A percentile compares a stretch with the other conserved stretches of the same genome.
Evolutionary conservation across 2,888 invertebrate genomes (phyloP).

Genomic region (Escarpia spicata): DNA sequence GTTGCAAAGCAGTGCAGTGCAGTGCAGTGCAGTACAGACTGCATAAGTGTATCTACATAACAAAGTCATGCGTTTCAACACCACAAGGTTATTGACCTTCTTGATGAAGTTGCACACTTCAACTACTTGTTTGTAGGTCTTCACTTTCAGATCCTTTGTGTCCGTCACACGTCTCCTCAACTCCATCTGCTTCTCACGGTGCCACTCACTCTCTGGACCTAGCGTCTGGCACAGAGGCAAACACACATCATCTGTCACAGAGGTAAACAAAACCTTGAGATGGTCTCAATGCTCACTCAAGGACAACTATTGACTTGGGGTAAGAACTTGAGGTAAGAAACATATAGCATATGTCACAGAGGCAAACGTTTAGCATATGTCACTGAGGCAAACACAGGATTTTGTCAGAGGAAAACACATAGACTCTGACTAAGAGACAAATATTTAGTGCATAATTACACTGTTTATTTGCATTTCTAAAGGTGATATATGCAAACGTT

Average conservation of each 20-base stretch:
- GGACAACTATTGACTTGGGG: too few relatives aligned
- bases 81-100: conserved; percentile 40
- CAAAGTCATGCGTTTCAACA: neutral
- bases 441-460: too few relatives aligned
- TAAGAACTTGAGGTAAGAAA: too few relatives aligned
- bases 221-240: conserved; percentile 23
- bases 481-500: too few relatives aligned
- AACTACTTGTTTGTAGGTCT: conserved; percentile 40
- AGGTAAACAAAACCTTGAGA: neutral
- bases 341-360: neutral
- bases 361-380: neutral
- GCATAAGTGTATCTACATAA: neutral
- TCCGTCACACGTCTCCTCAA: conserved; percentile 34
- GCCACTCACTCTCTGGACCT: conserved; percentile 46
- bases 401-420: neutral
- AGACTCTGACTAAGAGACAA: neutral
- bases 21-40: neutral
- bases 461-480: too few relatives aligned
- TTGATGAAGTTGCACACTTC: conserved; percentile 49
- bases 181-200: conserved; percentile 41
- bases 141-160: conserved; percentile 35
- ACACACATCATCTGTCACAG: neutral
- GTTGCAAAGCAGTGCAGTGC: neutral
- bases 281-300: too few relatives aligned
- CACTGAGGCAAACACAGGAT: neutral